Evolutionary conservation across 2,797 vertebrate species (phyloP).

Genomic region (Coregonus ussuriensis): DNA sequence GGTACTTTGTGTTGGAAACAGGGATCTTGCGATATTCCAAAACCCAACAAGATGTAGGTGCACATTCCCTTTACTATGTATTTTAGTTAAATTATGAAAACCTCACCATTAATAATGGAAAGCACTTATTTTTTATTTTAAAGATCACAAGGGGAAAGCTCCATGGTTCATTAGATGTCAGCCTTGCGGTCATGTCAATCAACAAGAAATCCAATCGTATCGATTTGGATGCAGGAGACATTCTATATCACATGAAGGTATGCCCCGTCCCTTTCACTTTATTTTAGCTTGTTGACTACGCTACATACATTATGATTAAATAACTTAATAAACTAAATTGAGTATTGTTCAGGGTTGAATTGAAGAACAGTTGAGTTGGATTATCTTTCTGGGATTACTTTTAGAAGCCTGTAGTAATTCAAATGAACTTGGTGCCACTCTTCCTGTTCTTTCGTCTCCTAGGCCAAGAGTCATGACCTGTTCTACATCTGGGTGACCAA

Average conservation of each 20-base stretch:
- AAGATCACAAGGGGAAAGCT: conserved; percentile 87
- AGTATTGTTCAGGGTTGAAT: not conserved
- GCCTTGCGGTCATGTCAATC: conserved; percentile 88
- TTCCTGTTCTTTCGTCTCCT: not conserved
- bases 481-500: conserved; percentile 91
- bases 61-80: not conserved
- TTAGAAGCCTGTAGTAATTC: not conserved
- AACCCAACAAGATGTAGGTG: conserved; percentile 86
- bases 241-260: conserved; percentile 95
- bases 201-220: conserved; percentile 91
- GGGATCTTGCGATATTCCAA: conserved; percentile 88
- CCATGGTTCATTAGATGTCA: conserved; percentile 86
- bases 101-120: not conserved
- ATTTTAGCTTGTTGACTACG: not conserved
- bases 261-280: not conserved
- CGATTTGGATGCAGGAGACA: conserved; percentile 90
- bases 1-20: conserved; percentile 89
- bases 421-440: not conserved
- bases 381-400: not conserved
- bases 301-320: not conserved
- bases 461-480: conserved; percentile 89
- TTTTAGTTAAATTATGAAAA: not conserved
- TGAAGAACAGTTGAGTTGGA: not conserved
- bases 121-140: not conserved
- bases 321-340: not conserved